These are phyloP conservation scores for Ephestia elutella DNA, from an alignment of 1,140 invertebrate species.

Conservation along the genomic window DNA sequence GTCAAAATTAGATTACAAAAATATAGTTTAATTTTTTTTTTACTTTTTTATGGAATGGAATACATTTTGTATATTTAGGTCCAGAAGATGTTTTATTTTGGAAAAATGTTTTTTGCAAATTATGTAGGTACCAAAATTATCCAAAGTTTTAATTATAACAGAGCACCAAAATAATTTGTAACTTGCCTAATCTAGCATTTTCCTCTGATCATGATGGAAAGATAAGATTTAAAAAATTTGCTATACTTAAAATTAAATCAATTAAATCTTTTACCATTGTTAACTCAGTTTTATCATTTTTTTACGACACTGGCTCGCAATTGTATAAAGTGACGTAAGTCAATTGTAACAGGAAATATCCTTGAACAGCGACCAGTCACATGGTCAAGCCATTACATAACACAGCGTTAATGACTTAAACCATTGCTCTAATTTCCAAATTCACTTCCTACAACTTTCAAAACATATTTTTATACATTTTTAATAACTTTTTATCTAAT, in stretches of 20 bases:
- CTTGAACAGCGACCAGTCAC: conserved; percentile 13
- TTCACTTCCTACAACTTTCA: not conserved
- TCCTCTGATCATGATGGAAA: too few species aligned
- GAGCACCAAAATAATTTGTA: too few species aligned
- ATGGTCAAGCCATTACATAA: conserved; percentile 20
- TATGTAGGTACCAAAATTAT: too few species aligned
- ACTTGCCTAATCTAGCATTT: too few species aligned
- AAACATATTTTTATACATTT: conserved; percentile 7
- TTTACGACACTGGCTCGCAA: not conserved
- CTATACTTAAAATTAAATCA: too few species aligned
- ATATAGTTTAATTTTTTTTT: not conserved
- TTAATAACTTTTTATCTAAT: not conserved
- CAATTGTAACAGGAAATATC: conserved; percentile 21
- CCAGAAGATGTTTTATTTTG: too few species aligned
- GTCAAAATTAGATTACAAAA: not conserved
- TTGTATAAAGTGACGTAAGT: not conserved
- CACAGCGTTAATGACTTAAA: conserved; percentile 24
- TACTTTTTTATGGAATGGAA: not conserved
- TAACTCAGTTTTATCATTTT: too few species aligned
- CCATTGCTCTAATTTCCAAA: not conserved
- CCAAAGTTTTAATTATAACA: too few species aligned
- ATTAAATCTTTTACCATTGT: too few species aligned
- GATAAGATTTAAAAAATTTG: too few species aligned
- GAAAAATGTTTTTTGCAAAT: too few species aligned
- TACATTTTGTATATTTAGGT: too few species aligned